Percentiles rank a stretch among this genome's conserved stretches.
These are phyloP conservation scores for Lucifuga dentata DNA, from an alignment of 2,113 vertebrate species.

Conservation along the genomic window DNA sequence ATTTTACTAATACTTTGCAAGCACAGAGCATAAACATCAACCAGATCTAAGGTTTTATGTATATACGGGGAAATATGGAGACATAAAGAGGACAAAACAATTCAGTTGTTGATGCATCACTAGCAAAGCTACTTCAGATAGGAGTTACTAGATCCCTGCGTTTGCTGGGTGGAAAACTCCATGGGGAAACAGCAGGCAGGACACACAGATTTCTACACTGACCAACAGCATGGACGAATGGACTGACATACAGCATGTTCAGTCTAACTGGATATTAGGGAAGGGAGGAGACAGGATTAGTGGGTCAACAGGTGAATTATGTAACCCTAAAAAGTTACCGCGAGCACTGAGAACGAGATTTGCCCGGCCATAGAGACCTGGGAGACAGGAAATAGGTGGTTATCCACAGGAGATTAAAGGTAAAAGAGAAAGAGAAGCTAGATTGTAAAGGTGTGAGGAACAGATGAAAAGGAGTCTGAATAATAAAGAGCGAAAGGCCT, in stretches of 20 bases:
- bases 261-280: conserved; percentile 28
- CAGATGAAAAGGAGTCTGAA: conserved; percentile 35
- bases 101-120: conserved; percentile 45
- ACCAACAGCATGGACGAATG: conserved; percentile 55
- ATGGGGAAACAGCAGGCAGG: conserved; percentile 61
- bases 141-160: conserved; percentile 37
- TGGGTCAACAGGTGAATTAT: conserved; percentile 57
- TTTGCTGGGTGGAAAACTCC: conserved; percentile 41
- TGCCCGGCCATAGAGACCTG: conserved; percentile 83
- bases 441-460: conserved; percentile 42
- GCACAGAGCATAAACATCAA: conserved; percentile 38
- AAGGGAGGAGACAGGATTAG: conserved; percentile 38
- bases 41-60: conserved; percentile 49
- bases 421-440: conserved; percentile 42
- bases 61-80: conserved; percentile 54
- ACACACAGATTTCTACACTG: conserved; percentile 56
- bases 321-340: conserved; percentile 81
- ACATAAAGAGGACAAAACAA: conserved; percentile 28
- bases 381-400: conserved; percentile 81
- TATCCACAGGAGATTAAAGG: conserved; percentile 62
- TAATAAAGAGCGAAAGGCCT: not conserved
- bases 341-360: conserved; percentile 82
- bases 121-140: conserved; percentile 41
- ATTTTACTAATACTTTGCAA: conserved; percentile 60
- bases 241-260: conserved; percentile 51